Conservation (phyloP, 1,140 invertebrate genomes). For the Rhynchophorus ferrugineus region DNA sequence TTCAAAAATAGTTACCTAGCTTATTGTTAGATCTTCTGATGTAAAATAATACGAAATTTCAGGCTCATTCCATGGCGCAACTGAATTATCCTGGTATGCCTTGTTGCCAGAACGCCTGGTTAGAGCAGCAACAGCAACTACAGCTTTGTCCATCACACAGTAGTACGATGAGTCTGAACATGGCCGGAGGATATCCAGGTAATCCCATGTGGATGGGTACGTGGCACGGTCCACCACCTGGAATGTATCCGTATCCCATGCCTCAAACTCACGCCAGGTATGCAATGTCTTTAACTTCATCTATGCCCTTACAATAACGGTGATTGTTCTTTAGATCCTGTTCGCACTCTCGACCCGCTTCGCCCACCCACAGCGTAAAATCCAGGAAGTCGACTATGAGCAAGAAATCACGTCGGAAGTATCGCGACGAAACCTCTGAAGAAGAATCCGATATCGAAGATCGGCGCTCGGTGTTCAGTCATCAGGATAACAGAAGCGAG, state of each 20-base stretch:
- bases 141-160: slow-evolving; percentile 44
- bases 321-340: slow-evolving; percentile 46
- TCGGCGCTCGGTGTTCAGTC: slow-evolving; percentile 33
- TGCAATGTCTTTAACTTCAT: neutral
- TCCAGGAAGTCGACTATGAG: slow-evolving; percentile 53
- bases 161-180: slow-evolving; percentile 59
- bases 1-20: too few relatives aligned
- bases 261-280: slow-evolving; percentile 37
- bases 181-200: slow-evolving; percentile 40
- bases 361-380: slow-evolving; percentile 60
- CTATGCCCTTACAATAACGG: too few relatives aligned
- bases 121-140: slow-evolving; percentile 32
- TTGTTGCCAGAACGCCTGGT: slow-evolving; percentile 44
- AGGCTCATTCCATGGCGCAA: slow-evolving; percentile 67
- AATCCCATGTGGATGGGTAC: slow-evolving; percentile 43
- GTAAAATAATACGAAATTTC: too few relatives aligned
- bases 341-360: slow-evolving; percentile 47
- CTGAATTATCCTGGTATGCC: slow-evolving; percentile 49
- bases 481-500: slow-evolving; percentile 26
- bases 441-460: slow-evolving; percentile 42
- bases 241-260: slow-evolving; percentile 43
- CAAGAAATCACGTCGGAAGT: slow-evolving; percentile 37
- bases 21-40: too few relatives aligned
- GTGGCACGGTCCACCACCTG: slow-evolving; percentile 43
- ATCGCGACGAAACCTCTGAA: slow-evolving; percentile 34